phyloP scores from a whole-genome alignment of 2,113 vertebrate species.

The Machaerirhynchus nigripectus region DNA sequence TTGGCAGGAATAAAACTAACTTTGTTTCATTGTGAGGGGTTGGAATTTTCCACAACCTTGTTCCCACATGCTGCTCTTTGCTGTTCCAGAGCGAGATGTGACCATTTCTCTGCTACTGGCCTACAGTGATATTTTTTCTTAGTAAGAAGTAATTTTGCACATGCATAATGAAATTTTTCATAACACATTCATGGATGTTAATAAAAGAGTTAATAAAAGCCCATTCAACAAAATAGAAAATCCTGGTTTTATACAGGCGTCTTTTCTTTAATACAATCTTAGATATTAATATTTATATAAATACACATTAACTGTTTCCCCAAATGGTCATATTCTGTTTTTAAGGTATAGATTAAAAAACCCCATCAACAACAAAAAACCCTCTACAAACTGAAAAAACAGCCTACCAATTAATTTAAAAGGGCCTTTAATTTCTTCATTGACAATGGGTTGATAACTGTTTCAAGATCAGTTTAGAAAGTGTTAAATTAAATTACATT shows the following conservation, averaged over 20 bases:
- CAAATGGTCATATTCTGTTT: background rate
- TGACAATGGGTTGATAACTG: slow-evolving; percentile 6
- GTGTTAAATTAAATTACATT: slow-evolving; percentile 48
- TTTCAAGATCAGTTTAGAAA: slow-evolving; percentile 31
- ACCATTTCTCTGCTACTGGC: background rate
- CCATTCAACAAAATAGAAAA: background rate
- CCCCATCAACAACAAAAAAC: background rate
- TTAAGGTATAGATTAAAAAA: background rate
- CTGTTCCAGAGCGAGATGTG: background rate
- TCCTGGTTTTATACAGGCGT: background rate
- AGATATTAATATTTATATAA: background rate
- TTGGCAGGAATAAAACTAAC: background rate
- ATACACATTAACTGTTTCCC: background rate
- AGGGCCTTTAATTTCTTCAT: slow-evolving; percentile 27
- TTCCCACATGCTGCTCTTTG: background rate
- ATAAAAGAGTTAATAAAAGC: background rate
- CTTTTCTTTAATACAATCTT: background rate
- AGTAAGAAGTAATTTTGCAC: background rate
- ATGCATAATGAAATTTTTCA: background rate
- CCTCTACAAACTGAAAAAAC: background rate
- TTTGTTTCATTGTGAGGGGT: background rate
- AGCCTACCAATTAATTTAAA: background rate
- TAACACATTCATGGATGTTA: background rate
- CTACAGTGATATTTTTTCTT: background rate
- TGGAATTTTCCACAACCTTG: background rate